A percentile compares a stretch with the other conserved stretches of the same genome.
Conservation (phyloP, 1,140 invertebrate genomes). For the Bombus fervidus region DNA sequence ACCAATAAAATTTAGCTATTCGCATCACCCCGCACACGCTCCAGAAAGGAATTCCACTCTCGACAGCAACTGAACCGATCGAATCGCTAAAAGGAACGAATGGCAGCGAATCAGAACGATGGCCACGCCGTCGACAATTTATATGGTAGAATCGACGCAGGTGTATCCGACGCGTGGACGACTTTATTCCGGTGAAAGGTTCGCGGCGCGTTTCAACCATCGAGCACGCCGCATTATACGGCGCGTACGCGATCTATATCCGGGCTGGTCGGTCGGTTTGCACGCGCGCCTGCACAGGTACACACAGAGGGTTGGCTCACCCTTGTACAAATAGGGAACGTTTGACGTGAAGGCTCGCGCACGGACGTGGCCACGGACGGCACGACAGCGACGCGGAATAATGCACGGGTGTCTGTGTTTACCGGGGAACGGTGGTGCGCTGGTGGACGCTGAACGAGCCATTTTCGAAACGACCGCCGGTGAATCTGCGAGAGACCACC, state of each 20-base stretch:
- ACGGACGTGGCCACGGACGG: not conserved
- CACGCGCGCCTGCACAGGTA: conserved; percentile 39
- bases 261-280: conserved; percentile 10
- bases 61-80: not conserved
- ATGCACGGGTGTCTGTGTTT: conserved; percentile 51
- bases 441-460: conserved; percentile 26
- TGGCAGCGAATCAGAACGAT: not conserved
- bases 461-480: conserved; percentile 25
- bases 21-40: accelerated
- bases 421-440: conserved; percentile 11
- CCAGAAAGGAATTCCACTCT: not conserved
- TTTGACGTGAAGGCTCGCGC: conserved; percentile 41
- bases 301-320: conserved; percentile 2
- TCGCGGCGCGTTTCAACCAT: conserved; percentile 13
- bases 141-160: not conserved
- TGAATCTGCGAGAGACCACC: conserved; percentile 1
- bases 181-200: conserved; percentile 24
- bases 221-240: conserved; percentile 21
- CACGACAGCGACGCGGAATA: conserved; percentile 42
- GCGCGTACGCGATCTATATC: conserved; percentile 37
- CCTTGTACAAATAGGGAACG: conserved; percentile 26
- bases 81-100: not conserved
- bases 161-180: conserved; percentile 7
- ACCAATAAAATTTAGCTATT: not conserved
- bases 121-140: not conserved